Conservation (phyloP, 2,888 invertebrate genomes). For the Patella depressa region DNA sequence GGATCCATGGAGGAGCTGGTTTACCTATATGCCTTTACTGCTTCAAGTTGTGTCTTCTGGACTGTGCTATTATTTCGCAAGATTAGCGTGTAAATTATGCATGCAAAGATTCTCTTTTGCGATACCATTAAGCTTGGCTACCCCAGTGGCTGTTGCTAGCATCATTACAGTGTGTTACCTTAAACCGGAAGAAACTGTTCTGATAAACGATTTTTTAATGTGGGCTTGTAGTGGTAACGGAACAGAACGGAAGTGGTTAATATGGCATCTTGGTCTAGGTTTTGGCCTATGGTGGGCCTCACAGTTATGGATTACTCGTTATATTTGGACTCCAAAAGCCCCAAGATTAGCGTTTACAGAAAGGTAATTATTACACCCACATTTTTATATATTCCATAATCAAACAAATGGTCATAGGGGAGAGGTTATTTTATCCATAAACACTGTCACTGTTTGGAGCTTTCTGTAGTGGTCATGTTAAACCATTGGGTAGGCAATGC, state of each 20-base stretch:
- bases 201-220: constrained; percentile 38
- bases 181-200: constrained; percentile 28
- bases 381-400: too few relatives aligned
- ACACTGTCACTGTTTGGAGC: too few relatives aligned
- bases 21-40: constrained; percentile 47
- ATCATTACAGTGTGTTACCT: constrained; percentile 43
- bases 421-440: too few relatives aligned
- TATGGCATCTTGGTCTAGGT: constrained; percentile 49
- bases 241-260: constrained; percentile 42
- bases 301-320: constrained; percentile 61
- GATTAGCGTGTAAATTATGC: constrained; percentile 73
- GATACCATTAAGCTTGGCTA: constrained; percentile 68
- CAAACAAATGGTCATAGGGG: too few relatives aligned
- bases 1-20: constrained; percentile 42
- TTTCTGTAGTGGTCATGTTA: too few relatives aligned
- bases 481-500: too few relatives aligned
- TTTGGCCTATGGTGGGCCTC: constrained; percentile 63
- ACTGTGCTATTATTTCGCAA: constrained; percentile 72
- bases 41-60: constrained; percentile 66
- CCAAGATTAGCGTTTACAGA: constrained; percentile 64
- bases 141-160: constrained; percentile 65
- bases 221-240: constrained; percentile 51
- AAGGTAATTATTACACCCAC: constrained; percentile 41
- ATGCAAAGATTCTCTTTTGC: constrained; percentile 72
- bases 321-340: constrained; percentile 65